Conservation (phyloP, 2,888 invertebrate species). For the Cerastis rubricosa region DNA sequence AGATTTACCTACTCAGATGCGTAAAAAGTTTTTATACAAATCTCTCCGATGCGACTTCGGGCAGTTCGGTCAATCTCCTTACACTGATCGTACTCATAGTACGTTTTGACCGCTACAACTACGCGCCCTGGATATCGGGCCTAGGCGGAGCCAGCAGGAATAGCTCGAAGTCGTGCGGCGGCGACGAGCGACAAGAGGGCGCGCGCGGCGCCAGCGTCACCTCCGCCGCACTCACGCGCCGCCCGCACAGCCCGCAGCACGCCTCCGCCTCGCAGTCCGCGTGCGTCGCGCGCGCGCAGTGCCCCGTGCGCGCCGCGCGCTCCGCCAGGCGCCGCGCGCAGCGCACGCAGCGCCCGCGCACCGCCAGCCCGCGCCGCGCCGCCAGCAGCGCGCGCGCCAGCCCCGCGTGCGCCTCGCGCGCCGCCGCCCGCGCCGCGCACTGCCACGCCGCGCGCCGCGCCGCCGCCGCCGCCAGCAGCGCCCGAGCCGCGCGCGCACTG, state of each 20-base stretch:
- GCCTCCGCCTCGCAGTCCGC: constrained; percentile 75
- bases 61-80: neutral
- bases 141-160: constrained; percentile 38
- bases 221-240: constrained; percentile 68
- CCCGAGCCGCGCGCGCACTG: constrained; percentile 77
- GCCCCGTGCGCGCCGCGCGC: constrained; percentile 75
- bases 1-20: neutral
- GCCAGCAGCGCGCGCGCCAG: constrained; percentile 78
- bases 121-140: constrained; percentile 47
- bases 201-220: constrained; percentile 68
- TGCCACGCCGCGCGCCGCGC: constrained; percentile 73
- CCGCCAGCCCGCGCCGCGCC: constrained; percentile 79
- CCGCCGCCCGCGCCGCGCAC: constrained; percentile 71
- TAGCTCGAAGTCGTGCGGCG: constrained; percentile 86
- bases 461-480: constrained; percentile 74
- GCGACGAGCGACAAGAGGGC: constrained; percentile 75
- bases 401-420: constrained; percentile 73
- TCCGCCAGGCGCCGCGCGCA: constrained; percentile 76
- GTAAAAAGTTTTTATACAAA: neutral
- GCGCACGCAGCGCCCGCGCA: constrained; percentile 79
- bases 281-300: constrained; percentile 84
- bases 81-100: constrained; percentile 1
- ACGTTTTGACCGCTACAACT: constrained; percentile 6
- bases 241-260: constrained; percentile 79
- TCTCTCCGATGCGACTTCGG: neutral